phyloP scores from a whole-genome alignment of 2,797 vertebrate species.

The Agapornis canus region DNA sequence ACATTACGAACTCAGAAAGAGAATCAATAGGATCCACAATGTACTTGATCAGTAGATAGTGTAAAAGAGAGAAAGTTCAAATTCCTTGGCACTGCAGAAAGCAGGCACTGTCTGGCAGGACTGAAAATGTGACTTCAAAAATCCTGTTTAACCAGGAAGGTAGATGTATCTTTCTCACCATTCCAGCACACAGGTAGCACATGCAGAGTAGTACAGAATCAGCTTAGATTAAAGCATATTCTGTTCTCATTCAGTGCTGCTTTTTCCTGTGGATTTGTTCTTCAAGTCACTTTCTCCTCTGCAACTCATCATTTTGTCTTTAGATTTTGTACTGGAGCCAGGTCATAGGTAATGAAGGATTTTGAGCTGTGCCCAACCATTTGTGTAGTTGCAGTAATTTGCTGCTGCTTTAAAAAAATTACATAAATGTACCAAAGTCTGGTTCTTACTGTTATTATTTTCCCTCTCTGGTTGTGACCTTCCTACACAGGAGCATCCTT shows the following conservation, averaged over 20 bases:
- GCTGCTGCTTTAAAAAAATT: not conserved
- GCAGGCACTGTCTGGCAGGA: not conserved
- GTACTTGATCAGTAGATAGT: not conserved
- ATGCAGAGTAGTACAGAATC: not conserved
- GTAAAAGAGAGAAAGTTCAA: not conserved
- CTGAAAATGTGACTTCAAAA: not conserved
- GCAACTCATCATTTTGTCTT: slow-evolving; percentile 49
- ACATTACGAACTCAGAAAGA: not conserved
- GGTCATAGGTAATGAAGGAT: slow-evolving; percentile 9
- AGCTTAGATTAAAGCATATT: not conserved
- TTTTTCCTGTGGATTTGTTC: not conserved
- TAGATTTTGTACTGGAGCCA: slow-evolving; percentile 18
- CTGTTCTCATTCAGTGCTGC: not conserved
- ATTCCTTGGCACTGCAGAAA: not conserved
- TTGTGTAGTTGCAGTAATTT: not conserved
- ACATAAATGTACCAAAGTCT: not conserved
- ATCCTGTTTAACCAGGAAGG: not conserved
- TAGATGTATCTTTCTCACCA: not conserved
- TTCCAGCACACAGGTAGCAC: not conserved
- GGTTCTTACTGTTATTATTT: not conserved
- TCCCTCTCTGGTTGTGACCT: not conserved
- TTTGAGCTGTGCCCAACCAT: not conserved
- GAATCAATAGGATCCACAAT: slow-evolving; percentile 4
- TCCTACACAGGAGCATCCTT: not conserved
- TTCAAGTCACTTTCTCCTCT: not conserved